phyloP scores from a whole-genome alignment of 2,797 vertebrate genomes.

The Premnoplex brunnescens region DNA sequence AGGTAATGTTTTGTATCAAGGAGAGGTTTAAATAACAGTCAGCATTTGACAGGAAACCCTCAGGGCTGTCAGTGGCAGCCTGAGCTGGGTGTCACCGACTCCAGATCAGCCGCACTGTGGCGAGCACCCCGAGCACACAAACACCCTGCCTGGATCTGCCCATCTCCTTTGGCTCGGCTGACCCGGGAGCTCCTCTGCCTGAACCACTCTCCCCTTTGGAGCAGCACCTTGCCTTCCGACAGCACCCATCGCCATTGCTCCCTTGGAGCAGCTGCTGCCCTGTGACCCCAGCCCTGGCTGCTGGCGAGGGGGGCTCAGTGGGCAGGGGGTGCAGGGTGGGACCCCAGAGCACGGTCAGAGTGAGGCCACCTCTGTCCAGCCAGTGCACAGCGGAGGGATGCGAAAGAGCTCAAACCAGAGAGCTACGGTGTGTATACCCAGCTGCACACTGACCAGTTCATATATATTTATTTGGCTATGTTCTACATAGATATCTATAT shows the following conservation, averaged over 20 bases:
- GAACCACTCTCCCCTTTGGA: not conserved
- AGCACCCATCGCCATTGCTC: not conserved
- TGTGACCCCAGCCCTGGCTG: not conserved
- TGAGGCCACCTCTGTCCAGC: not conserved
- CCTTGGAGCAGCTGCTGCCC: not conserved
- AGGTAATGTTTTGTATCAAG: slow-evolving; percentile 58
- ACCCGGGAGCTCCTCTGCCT: not conserved
- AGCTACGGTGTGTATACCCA: not conserved
- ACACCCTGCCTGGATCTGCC: not conserved
- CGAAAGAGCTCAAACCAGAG: not conserved
- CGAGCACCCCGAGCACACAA: not conserved
- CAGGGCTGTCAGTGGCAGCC: not conserved
- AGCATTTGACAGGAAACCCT: slow-evolving; percentile 34
- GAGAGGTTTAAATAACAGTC: slow-evolving; percentile 67
- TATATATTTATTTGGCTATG: slow-evolving; percentile 74
- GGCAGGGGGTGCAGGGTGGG: not conserved
- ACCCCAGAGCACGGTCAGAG: not conserved
- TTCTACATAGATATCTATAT: slow-evolving; percentile 65
- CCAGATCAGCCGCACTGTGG: not conserved
- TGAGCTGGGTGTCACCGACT: not conserved
- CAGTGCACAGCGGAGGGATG: not conserved
- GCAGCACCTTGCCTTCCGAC: not conserved
- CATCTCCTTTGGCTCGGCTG: not conserved
- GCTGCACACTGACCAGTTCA: slow-evolving; percentile 51
- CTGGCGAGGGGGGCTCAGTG: not conserved